These are phyloP conservation scores for Xestia ashworthii DNA, from an alignment of 2,888 invertebrate genomes.

Conservation along the genomic window DNA sequence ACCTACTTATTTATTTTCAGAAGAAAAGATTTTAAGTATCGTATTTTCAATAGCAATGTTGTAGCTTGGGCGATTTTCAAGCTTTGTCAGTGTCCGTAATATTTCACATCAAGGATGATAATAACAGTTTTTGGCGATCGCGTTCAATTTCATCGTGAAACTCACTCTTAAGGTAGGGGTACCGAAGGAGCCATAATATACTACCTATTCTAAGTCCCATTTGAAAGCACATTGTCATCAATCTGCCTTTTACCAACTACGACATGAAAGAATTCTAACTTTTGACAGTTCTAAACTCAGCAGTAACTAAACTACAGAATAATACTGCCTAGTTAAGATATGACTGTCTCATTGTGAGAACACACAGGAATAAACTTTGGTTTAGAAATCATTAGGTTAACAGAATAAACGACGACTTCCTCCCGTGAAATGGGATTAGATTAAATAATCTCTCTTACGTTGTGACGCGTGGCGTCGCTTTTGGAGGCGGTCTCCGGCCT, in stretches of 20 bases:
- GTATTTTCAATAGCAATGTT: not conserved
- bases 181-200: no score
- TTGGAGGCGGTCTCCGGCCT: conserved; percentile 1
- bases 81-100: not conserved
- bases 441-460: conserved; percentile 33
- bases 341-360: not conserved
- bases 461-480: not conserved
- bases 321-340: not conserved
- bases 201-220: no score
- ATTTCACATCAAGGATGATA: not conserved
- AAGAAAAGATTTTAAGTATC: not conserved
- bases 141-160: no score
- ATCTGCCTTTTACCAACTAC: no score
- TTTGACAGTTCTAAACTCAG: no score
- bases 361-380: conserved; percentile 10
- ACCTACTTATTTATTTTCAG: no score
- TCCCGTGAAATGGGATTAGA: conserved; percentile 18
- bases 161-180: no score
- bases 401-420: conserved; percentile 40
- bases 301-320: no score
- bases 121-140: not conserved
- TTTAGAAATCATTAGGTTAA: conserved; percentile 20
- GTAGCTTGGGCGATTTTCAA: not conserved
- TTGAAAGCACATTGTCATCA: no score
- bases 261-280: no score